Conservation (phyloP, 2,888 invertebrate species). For the Coleophora flavipennella region DNA sequence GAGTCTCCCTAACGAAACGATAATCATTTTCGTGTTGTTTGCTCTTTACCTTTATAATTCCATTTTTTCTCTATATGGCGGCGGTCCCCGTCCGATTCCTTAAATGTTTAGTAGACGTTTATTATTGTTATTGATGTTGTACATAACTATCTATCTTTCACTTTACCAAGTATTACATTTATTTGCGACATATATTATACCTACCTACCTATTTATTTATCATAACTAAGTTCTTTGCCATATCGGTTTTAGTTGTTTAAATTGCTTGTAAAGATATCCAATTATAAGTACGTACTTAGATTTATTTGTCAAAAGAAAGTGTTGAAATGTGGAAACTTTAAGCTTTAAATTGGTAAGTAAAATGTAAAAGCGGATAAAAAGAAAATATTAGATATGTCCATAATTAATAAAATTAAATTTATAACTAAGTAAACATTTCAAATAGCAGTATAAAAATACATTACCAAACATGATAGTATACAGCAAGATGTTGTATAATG, state of each 20-base stretch:
- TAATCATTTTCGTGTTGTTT: neutral
- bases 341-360: conserved; percentile 51
- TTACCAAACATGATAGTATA: conserved; percentile 35
- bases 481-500: conserved; percentile 42
- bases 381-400: conserved; percentile 31
- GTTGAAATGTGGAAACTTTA: conserved; percentile 22
- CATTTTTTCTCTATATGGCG: neutral
- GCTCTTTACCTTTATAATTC: neutral
- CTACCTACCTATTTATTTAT: conserved; percentile 22
- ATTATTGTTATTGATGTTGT: conserved; percentile 41
- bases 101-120: conserved; percentile 33
- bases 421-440: conserved; percentile 22
- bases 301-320: too few relatives aligned
- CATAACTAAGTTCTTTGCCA: conserved; percentile 24
- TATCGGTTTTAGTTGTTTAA: conserved; percentile 15
- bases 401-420: conserved; percentile 28
- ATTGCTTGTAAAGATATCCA: too few relatives aligned
- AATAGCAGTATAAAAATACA: conserved; percentile 27
- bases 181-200: conserved; percentile 34
- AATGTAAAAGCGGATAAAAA: conserved; percentile 38
- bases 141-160: conserved; percentile 22
- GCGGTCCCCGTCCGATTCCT: conserved; percentile 40
- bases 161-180: conserved; percentile 24
- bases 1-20: conserved; percentile 13
- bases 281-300: too few relatives aligned